Conservation (phyloP, 1,140 invertebrate genomes). For the Philopotamus ludificatus region DNA sequence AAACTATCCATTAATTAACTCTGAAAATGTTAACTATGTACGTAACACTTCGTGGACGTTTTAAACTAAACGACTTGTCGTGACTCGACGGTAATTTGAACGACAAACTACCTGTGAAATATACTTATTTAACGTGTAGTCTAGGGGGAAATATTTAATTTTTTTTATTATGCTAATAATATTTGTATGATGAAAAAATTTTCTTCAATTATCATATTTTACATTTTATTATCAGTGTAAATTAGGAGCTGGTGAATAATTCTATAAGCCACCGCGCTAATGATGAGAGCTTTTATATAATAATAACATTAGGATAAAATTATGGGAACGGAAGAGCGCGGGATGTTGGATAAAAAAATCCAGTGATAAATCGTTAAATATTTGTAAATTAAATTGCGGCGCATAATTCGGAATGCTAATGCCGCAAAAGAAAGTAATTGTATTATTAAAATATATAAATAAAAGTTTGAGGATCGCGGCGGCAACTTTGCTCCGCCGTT, state of each 20-base stretch:
- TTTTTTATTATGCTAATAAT: background rate
- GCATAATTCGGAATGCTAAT: no score
- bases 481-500: no score
- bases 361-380: no score
- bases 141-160: background rate
- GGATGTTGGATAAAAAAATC: no score
- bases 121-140: background rate
- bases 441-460: no score
- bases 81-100: conserved; percentile 25
- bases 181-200: background rate
- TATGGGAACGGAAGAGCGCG: no score
- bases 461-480: no score
- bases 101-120: conserved; percentile 28
- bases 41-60: conserved; percentile 20
- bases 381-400: no score
- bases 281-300: background rate
- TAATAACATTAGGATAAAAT: no score
- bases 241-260: no score
- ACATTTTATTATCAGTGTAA: no score
- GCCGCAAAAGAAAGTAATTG: no score
- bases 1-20: conserved; percentile 28
- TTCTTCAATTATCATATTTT: conserved; percentile 20
- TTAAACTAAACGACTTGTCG: conserved; percentile 21
- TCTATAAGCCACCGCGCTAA: background rate
- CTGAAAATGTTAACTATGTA: conserved; percentile 31